Evolutionary conservation across 2,888 invertebrate species (phyloP).

Genomic region (Strigamia maritima): DNA sequence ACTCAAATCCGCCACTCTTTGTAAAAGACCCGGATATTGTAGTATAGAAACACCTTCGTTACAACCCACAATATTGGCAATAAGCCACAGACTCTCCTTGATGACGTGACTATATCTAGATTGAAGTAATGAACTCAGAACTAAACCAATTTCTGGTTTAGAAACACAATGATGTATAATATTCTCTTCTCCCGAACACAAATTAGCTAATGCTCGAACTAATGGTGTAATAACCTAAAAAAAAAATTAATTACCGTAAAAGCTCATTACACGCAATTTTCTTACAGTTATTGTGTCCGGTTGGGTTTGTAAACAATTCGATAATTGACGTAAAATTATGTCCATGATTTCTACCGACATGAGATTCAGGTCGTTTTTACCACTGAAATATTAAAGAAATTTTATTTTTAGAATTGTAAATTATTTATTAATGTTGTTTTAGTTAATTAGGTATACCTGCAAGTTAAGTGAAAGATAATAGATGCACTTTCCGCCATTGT

Average conservation of each 20-base stretch:
- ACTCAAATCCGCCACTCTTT: background rate
- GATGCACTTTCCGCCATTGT: background rate
- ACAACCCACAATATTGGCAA: conserved; percentile 29
- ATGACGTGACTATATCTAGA: background rate
- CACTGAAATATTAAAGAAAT: background rate
- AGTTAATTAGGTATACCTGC: conserved; percentile 11
- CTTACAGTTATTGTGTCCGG: background rate
- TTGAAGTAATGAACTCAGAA: background rate
- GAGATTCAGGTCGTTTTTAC: background rate
- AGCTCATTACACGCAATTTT: too few relatives aligned
- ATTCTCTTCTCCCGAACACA: background rate
- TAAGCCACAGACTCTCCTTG: conserved; percentile 40
- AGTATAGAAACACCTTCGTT: background rate
- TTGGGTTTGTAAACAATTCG: background rate
- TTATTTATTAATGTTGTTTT: background rate
- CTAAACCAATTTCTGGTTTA: background rate
- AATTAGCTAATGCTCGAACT: conserved; percentile 36
- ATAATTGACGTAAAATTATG: background rate
- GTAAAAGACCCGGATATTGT: background rate
- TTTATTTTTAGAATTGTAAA: background rate
- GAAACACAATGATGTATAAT: background rate
- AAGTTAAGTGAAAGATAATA: conserved; percentile 20
- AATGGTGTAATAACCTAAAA: conserved; percentile 38
- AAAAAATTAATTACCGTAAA: background rate
- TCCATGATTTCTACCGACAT: background rate